Conservation (phyloP, 2,888 invertebrate genomes). For the Lasioglossum zephyrum region DNA sequence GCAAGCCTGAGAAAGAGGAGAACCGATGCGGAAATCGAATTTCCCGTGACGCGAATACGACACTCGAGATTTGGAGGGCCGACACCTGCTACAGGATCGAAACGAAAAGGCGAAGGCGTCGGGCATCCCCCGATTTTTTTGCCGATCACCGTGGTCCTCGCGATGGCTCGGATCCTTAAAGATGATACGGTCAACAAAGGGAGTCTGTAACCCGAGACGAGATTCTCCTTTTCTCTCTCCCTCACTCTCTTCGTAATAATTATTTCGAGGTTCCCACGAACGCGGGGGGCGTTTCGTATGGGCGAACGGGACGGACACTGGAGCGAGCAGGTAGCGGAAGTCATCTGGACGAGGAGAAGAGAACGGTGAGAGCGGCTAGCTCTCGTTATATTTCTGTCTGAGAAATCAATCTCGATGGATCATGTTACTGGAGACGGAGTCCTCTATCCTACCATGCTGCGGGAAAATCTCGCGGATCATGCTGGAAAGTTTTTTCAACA, state of each 20-base stretch:
- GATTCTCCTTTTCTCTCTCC: slow-evolving; percentile 65
- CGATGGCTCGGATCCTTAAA: slow-evolving; percentile 79
- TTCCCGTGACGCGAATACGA: slow-evolving; percentile 60
- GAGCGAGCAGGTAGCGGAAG: slow-evolving; percentile 83
- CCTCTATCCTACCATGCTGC: slow-evolving; percentile 25
- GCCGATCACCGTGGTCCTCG: slow-evolving; percentile 58
- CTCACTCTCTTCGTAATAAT: slow-evolving; percentile 79
- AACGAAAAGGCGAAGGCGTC: slow-evolving; percentile 56
- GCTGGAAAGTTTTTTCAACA: background rate
- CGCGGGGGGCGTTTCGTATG: slow-evolving; percentile 82
- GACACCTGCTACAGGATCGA: slow-evolving; percentile 70
- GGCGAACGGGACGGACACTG: slow-evolving; percentile 77
- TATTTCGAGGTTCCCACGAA: slow-evolving; percentile 84
- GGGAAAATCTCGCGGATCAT: slow-evolving; percentile 30
- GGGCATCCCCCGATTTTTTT: slow-evolving; percentile 35
- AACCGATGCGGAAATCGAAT: slow-evolving; percentile 60
- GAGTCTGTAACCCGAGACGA: slow-evolving; percentile 80
- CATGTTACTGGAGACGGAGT: slow-evolving; percentile 73
- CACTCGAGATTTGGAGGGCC: slow-evolving; percentile 45
- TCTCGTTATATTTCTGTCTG: slow-evolving; percentile 73
- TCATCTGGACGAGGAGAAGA: slow-evolving; percentile 79
- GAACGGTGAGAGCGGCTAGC: slow-evolving; percentile 76
- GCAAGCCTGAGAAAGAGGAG: background rate
- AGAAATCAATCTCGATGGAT: slow-evolving; percentile 81
- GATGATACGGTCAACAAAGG: slow-evolving; percentile 83